A percentile compares a stretch with the other conserved stretches of the same genome.
These are phyloP conservation scores for Indicator maculatus DNA, from an alignment of 2,113 vertebrate species.

Conservation along the genomic window DNA sequence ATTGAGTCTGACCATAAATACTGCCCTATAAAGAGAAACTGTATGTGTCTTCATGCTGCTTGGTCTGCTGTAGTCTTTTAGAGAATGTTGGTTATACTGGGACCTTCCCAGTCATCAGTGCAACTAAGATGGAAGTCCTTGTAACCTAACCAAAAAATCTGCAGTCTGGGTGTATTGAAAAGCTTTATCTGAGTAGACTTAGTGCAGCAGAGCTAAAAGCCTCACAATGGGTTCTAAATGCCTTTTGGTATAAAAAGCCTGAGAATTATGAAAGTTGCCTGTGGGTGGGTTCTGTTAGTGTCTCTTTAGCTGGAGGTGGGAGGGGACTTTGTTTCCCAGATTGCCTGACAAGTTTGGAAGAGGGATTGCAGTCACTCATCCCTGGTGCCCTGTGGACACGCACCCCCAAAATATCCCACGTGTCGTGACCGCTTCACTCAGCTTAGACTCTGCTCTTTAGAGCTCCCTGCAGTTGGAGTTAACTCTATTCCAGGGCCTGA, in stretches of 20 bases:
- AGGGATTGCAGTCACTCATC: slow-evolving; percentile 1
- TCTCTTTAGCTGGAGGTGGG: slow-evolving; percentile 30
- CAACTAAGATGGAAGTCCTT: background rate
- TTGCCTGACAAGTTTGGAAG: slow-evolving; percentile 7
- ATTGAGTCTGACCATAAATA: background rate
- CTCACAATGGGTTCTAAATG: slow-evolving; percentile 8
- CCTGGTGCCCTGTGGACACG: background rate
- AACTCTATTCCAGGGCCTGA: background rate
- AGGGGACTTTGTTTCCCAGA: slow-evolving; percentile 28
- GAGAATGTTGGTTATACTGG: background rate
- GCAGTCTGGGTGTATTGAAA: background rate
- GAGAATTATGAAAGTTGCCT: slow-evolving; percentile 2
- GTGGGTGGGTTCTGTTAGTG: slow-evolving; percentile 30
- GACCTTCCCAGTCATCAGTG: background rate
- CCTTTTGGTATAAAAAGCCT: slow-evolving; percentile 41
- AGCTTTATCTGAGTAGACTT: slow-evolving; percentile 6
- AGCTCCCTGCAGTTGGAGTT: background rate
- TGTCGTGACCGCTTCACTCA: background rate
- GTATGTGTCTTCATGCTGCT: background rate
- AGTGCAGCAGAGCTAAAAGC: slow-evolving; percentile 15
- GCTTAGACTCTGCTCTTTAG: background rate
- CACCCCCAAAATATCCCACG: background rate
- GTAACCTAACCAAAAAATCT: background rate
- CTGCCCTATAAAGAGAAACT: background rate
- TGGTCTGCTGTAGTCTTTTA: background rate